Evolutionary conservation across 2,113 vertebrate species (phyloP).

Genomic region (Archocentrus centrarchus): DNA sequence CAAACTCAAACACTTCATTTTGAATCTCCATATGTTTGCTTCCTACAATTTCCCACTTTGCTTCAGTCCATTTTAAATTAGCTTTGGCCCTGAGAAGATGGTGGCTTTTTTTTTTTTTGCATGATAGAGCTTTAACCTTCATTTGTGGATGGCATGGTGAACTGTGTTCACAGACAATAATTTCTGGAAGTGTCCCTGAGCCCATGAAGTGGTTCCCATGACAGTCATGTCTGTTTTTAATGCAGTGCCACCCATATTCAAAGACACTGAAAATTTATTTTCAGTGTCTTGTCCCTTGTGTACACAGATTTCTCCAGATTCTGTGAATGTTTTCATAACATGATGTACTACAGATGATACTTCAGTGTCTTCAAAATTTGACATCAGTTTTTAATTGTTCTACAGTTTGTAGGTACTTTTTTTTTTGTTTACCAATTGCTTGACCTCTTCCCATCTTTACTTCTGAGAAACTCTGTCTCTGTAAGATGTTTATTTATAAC

Average conservation of each 20-base stretch:
- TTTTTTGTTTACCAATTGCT: fast-evolving
- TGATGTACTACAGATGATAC: background rate
- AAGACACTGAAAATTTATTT: background rate
- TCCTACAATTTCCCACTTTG: background rate
- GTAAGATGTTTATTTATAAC: too few relatives aligned
- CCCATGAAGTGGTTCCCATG: background rate
- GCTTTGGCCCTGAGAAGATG: too few relatives aligned
- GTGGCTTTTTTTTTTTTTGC: too few relatives aligned
- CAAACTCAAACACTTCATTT: fast-evolving
- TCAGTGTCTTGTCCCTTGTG: background rate
- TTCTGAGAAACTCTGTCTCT: background rate
- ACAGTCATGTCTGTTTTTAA: background rate
- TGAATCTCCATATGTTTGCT: background rate
- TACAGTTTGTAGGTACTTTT: too few relatives aligned
- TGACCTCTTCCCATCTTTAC: background rate
- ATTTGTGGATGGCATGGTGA: too few relatives aligned
- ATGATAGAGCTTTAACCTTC: too few relatives aligned
- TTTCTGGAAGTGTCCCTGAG: background rate
- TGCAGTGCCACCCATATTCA: too few relatives aligned
- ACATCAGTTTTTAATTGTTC: too few relatives aligned
- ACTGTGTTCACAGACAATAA: background rate
- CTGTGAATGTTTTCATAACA: background rate
- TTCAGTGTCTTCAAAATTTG: too few relatives aligned
- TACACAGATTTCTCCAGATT: background rate
- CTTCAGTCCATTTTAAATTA: too few relatives aligned